Percentiles rank a stretch among this genome's conserved stretches.
phyloP scores from a whole-genome alignment of 2,113 vertebrate species.

The Oreotrochilus melanogaster region DNA sequence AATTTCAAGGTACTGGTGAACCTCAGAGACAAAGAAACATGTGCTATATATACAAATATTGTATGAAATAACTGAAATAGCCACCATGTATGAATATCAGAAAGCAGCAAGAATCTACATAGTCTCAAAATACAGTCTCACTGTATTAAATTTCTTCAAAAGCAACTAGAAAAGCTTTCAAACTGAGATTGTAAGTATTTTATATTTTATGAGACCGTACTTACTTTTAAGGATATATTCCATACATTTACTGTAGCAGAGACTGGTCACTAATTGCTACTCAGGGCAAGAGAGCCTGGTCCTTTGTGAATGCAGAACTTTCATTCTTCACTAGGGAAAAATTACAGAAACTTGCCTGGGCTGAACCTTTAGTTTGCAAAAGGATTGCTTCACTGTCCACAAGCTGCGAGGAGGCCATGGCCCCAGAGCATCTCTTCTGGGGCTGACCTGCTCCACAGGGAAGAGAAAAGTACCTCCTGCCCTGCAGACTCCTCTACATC shows the following conservation, averaged over 20 bases:
- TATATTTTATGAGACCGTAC: background rate
- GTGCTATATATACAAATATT: background rate
- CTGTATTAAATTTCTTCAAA: background rate
- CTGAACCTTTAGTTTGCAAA: background rate
- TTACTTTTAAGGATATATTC: background rate
- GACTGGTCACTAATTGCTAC: background rate
- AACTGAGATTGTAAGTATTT: background rate
- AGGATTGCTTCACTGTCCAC: background rate
- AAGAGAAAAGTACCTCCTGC: background rate
- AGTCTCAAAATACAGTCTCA: background rate
- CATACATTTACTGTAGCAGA: background rate
- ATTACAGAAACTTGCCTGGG: background rate
- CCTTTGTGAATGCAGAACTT: background rate
- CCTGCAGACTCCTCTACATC: background rate
- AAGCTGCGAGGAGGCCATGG: background rate
- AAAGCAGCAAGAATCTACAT: background rate
- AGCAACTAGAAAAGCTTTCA: background rate
- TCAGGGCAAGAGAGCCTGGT: background rate
- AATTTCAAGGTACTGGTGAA: background rate
- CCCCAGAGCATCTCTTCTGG: background rate
- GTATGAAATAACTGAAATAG: background rate
- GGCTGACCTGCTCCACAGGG: accelerated
- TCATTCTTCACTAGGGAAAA: background rate
- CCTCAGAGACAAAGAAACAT: background rate
- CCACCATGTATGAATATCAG: background rate